phyloP scores from a whole-genome alignment of 1,140 invertebrate genomes.

The Fopius arisanus region DNA sequence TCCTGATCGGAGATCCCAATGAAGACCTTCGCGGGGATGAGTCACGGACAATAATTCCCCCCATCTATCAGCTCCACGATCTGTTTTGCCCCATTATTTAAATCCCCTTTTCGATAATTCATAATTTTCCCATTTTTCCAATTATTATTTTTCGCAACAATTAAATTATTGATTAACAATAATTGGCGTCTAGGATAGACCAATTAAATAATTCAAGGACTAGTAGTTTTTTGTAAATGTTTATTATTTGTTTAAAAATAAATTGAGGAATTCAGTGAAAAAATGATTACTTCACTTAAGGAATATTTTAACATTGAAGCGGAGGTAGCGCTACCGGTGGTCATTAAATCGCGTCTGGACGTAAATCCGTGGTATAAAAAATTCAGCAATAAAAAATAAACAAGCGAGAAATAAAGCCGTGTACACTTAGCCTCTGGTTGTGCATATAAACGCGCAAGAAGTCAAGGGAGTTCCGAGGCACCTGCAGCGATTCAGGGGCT shows the following conservation, averaged over 20 bases:
- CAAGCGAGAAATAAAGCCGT: neutral
- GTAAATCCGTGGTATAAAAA: conserved; percentile 5
- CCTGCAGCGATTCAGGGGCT: conserved; percentile 3
- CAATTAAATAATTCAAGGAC: too few relatives aligned
- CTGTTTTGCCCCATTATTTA: conserved; percentile 8
- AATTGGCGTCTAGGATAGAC: too few relatives aligned
- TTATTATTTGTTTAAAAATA: too few relatives aligned
- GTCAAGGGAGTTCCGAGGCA: neutral
- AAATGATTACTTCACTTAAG: too few relatives aligned
- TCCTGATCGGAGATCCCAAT: neutral
- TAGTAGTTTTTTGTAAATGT: neutral
- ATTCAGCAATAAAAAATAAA: neutral
- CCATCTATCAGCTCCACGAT: neutral
- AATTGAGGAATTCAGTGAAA: too few relatives aligned
- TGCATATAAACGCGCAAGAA: conserved; percentile 11
- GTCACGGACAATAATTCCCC: neutral
- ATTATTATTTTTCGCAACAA: neutral
- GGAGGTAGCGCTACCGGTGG: neutral
- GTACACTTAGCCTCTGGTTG: conserved; percentile 1
- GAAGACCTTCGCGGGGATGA: neutral
- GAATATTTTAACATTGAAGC: neutral
- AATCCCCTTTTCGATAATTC: conserved; percentile 20
- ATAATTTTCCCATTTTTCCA: conserved; percentile 8
- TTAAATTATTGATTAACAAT: neutral
- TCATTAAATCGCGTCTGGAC: conserved; percentile 13